These are phyloP conservation scores for Sitta carolinensis DNA, from an alignment of 2,797 vertebrate genomes.

Conservation along the genomic window DNA sequence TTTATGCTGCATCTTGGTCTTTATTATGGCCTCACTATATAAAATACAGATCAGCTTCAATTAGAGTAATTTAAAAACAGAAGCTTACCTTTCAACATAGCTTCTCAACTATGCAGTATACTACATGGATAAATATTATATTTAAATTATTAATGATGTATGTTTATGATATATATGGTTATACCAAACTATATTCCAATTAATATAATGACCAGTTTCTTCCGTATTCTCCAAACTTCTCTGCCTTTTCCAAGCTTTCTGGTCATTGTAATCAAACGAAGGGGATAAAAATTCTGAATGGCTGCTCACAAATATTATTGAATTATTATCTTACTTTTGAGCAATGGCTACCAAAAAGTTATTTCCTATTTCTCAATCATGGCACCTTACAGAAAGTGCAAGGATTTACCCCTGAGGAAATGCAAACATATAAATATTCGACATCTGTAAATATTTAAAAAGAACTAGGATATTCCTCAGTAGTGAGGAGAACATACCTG, in stretches of 20 bases:
- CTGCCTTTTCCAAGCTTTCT: background rate
- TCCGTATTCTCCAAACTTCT: background rate
- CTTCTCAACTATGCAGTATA: background rate
- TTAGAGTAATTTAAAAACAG: background rate
- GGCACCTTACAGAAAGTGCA: background rate
- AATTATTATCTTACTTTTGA: background rate
- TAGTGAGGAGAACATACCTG: background rate
- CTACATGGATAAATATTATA: background rate
- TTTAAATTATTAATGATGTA: background rate
- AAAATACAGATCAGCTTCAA: slow-evolving; percentile 21
- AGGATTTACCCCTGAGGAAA: background rate
- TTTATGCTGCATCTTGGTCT: slow-evolving; percentile 39
- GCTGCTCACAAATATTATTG: background rate
- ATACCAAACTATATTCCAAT: background rate
- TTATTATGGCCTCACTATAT: background rate
- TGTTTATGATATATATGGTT: background rate
- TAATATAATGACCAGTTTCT: background rate
- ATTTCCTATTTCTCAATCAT: background rate
- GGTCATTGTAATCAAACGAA: background rate
- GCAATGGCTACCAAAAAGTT: background rate
- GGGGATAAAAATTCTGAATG: background rate
- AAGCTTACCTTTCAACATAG: background rate
- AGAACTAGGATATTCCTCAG: slow-evolving; percentile 17
- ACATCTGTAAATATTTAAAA: slow-evolving; percentile 35
- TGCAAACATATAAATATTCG: background rate